phyloP scores from a whole-genome alignment of 2,888 invertebrate species.

The Myopa tessellatipennis region DNA sequence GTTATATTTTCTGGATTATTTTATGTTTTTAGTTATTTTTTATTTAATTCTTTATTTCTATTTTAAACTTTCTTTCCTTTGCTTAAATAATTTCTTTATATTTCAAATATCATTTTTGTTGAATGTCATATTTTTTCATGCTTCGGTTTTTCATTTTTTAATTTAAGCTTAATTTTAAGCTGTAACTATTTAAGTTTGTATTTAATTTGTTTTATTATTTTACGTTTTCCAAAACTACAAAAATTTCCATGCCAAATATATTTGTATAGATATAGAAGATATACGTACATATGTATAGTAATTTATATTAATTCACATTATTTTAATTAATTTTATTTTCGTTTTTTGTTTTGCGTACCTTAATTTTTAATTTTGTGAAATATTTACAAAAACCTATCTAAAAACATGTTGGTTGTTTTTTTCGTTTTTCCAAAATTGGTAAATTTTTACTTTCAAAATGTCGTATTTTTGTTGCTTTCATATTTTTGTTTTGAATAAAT shows the following conservation, averaged over 20 bases:
- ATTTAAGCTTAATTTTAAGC: constrained; percentile 43
- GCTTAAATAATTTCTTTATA: constrained; percentile 51
- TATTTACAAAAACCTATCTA: constrained; percentile 68
- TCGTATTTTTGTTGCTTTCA: constrained; percentile 35
- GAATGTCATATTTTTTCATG: background rate
- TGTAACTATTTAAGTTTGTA: constrained; percentile 37
- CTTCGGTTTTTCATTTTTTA: constrained; percentile 37
- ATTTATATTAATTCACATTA: no score
- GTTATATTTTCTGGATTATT: background rate
- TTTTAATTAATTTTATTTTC: constrained; percentile 36
- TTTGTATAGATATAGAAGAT: background rate
- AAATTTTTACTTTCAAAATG: constrained; percentile 41
- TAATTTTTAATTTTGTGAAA: constrained; percentile 52
- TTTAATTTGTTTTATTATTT: background rate
- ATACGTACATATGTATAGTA: no score
- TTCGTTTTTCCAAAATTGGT: constrained; percentile 36
- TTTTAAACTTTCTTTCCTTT: constrained; percentile 24
- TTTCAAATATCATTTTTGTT: constrained; percentile 25
- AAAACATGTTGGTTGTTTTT: constrained; percentile 47
- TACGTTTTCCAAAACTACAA: constrained; percentile 39
- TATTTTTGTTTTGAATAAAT: constrained; percentile 38
- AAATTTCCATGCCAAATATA: constrained; percentile 39
- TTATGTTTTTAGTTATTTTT: background rate
- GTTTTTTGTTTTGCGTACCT: constrained; percentile 43
- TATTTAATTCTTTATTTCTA: background rate